phyloP scores from a whole-genome alignment of 2,888 invertebrate genomes.

The Lasioglossum oenotherae region DNA sequence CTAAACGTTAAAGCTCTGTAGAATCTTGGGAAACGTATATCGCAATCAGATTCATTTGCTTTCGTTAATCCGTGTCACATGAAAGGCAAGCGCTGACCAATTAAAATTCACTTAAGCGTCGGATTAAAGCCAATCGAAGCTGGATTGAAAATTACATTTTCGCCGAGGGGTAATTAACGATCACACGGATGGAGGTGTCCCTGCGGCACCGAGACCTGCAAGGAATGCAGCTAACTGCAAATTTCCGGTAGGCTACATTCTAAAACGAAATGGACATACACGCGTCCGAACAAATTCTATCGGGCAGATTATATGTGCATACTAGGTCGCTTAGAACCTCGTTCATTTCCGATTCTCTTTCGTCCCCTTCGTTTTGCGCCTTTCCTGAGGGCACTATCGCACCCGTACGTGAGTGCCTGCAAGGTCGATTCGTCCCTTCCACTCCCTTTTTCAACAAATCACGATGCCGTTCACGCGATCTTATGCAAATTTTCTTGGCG shows the following conservation, averaged over 20 bases:
- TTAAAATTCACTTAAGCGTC: conserved; percentile 49
- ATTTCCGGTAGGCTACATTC: conserved; percentile 77
- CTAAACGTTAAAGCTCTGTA: not conserved
- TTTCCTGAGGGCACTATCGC: conserved; percentile 28
- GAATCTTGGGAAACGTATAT: not conserved
- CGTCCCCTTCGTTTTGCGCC: conserved; percentile 47
- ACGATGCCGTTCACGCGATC: conserved; percentile 28
- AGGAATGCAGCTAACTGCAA: conserved; percentile 81
- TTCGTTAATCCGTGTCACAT: not conserved
- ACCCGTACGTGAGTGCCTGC: conserved; percentile 7
- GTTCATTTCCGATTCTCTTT: conserved; percentile 52
- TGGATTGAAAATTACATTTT: conserved; percentile 63
- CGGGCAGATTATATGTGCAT: conserved; percentile 27
- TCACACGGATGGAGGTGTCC: conserved; percentile 55
- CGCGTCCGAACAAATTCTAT: conserved; percentile 51
- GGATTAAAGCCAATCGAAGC: conserved; percentile 54
- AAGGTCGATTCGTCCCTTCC: conserved; percentile 32
- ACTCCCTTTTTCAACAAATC: conserved; percentile 20
- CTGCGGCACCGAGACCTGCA: conserved; percentile 71
- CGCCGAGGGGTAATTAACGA: conserved; percentile 65
- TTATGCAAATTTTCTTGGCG: conserved; percentile 50
- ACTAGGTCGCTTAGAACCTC: conserved; percentile 28
- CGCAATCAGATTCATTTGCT: not conserved
- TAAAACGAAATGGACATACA: conserved; percentile 67
- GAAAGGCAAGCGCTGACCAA: conserved; percentile 11